Conservation (phyloP, 2,113 vertebrate genomes). For the Theristicus caerulescens region DNA sequence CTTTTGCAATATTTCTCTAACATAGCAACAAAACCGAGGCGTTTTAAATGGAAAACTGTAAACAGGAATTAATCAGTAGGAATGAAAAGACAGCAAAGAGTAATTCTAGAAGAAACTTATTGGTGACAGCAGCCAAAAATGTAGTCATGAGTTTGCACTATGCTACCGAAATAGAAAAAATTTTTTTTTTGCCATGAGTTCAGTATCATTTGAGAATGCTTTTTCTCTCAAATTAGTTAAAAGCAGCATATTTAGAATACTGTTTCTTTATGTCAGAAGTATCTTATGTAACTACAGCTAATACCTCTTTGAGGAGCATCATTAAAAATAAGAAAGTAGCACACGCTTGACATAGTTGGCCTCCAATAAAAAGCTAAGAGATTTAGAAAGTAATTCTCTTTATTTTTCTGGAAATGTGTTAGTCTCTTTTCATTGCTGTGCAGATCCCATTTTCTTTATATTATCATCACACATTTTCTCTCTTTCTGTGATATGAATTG, state of each 20-base stretch:
- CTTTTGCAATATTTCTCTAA: not conserved
- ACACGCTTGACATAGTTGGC: not conserved
- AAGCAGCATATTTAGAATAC: not conserved
- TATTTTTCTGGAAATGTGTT: not conserved
- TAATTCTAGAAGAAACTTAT: not conserved
- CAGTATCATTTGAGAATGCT: not conserved
- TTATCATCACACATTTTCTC: not conserved
- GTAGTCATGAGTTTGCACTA: constrained; percentile 18
- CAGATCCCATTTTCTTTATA: not conserved
- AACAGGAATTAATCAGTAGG: not conserved
- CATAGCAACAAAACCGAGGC: not conserved
- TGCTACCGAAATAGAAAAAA: constrained; percentile 13
- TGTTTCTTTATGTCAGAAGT: not conserved
- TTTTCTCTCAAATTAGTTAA: not conserved
- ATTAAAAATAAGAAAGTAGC: not conserved
- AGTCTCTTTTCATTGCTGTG: not conserved
- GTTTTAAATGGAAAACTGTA: not conserved
- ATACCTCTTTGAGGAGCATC: not conserved
- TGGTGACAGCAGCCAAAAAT: constrained; percentile 6
- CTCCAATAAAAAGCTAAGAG: not conserved
- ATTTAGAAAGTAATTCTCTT: not conserved
- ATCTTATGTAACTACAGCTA: not conserved
- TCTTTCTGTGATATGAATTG: not conserved
- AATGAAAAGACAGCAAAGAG: not conserved
- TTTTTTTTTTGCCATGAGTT: not conserved